Base-by-base conservation (phyloP, 2,113 vertebrate genomes). In the Nibea coibor region DNA sequence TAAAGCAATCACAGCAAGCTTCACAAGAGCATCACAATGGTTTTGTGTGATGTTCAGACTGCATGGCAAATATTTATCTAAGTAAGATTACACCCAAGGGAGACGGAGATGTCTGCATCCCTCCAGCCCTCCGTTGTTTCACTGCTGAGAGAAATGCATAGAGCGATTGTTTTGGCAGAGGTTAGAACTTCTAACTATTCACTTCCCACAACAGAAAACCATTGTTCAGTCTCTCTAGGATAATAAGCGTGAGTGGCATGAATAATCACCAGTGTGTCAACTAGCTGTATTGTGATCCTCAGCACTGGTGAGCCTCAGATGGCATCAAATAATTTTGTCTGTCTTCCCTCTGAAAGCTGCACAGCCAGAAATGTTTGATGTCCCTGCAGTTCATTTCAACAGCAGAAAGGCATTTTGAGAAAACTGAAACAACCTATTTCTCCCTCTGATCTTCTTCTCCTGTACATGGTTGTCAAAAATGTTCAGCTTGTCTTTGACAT, bases 401-500 rank as follows among this genome's bases (percentile, higher is more conserved):
- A 82, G 80, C 85, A 83, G 76, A 82, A 85, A 91, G 61, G 78
- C 76, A 80, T 89, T 91, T 92, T 86, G 84, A 72, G 75, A 78
- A 88, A 92, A 93, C 71, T 82, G 72, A 92, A 94, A 89, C 88
- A 90, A 90, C 89, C 80, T 47, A 72, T 85, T 88, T 87, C 88
- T 87, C 66, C 72, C 78, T 87, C 77, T 88, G 88, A 92, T 92
- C 94, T 95, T 93, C 93, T 91, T 65, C 64, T 80, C 71, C 70
- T 81, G 92, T 93, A 95, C 95, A 95, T 91, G 94, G 93, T 95
- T 97, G 96, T 97, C 96, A 96, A 94, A 97, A 97, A 95, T 94
- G 94, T 96, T 98, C 96, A 96, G 97, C 94, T 96, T 95, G 95
- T 95, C 93, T 96, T 94, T 93, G 94, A 95, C 95, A 94, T 94